Evolutionary conservation across 2,888 invertebrate genomes (phyloP).

Genomic region (Acrobasis suavella): DNA sequence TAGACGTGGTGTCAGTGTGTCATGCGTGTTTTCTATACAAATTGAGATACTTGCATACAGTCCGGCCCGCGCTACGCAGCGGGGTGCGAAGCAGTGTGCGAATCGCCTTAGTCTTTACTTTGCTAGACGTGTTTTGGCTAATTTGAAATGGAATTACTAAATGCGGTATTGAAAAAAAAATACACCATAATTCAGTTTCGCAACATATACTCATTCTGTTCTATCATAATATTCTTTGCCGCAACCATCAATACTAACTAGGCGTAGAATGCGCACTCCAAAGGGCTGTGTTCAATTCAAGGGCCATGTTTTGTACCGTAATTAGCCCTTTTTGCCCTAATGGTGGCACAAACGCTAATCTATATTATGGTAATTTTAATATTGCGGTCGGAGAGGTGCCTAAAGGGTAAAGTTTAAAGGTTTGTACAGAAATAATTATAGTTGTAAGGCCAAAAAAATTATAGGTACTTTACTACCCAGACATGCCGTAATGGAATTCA

Average conservation of each 20-base stretch:
- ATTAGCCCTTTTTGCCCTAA: constrained; percentile 69
- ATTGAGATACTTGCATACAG: too few relatives aligned
- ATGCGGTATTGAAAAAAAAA: too few relatives aligned
- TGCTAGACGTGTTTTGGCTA: too few relatives aligned
- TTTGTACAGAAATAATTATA: constrained; percentile 19
- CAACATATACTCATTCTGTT: not conserved
- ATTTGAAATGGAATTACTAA: too few relatives aligned
- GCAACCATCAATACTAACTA: constrained; percentile 43
- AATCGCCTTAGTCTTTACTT: too few relatives aligned
- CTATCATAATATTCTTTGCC: constrained; percentile 35
- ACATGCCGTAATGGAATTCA: too few relatives aligned
- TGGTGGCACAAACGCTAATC: constrained; percentile 50
- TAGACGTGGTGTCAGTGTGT: too few relatives aligned
- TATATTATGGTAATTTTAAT: constrained; percentile 51
- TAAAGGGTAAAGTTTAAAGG: constrained; percentile 27
- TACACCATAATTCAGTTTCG: not conserved
- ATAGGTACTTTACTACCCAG: too few relatives aligned
- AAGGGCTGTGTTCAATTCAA: constrained; percentile 46
- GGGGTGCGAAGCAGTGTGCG: too few relatives aligned
- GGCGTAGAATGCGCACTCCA: constrained; percentile 56
- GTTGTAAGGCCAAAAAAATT: not conserved
- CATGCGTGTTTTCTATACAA: too few relatives aligned
- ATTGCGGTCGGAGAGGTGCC: constrained; percentile 35
- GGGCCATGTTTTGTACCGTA: constrained; percentile 67
- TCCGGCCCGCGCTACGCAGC: too few relatives aligned